Percentiles rank a stretch among this genome's conserved stretches.
Conservation (phyloP, 2,888 invertebrate genomes). For the Phania funesta region DNA sequence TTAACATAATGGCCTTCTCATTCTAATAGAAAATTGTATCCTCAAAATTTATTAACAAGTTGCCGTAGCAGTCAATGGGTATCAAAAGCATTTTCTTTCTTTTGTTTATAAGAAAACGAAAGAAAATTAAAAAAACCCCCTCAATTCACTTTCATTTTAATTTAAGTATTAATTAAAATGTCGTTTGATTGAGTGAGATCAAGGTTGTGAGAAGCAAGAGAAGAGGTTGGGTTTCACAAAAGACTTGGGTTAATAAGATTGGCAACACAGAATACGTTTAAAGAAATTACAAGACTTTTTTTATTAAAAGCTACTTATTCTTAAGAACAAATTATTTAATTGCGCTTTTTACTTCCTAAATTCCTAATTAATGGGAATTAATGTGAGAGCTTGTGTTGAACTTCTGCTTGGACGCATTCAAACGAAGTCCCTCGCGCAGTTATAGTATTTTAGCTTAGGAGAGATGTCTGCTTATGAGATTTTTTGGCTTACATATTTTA, state of each 20-base stretch:
- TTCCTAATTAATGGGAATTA: too few relatives aligned
- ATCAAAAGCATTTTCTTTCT: conserved; percentile 1
- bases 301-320: too few relatives aligned
- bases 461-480: too few relatives aligned
- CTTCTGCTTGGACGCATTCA: too few relatives aligned
- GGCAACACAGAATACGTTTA: background rate
- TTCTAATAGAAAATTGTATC: background rate
- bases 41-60: conserved; percentile 21
- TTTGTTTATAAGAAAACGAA: background rate
- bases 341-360: too few relatives aligned
- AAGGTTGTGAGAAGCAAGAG: background rate
- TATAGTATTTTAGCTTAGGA: too few relatives aligned
- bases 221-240: conserved; percentile 16
- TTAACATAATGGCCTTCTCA: background rate
- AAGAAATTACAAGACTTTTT: background rate
- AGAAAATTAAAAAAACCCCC: background rate
- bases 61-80: conserved; percentile 27
- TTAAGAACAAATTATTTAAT: too few relatives aligned
- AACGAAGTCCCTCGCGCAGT: too few relatives aligned
- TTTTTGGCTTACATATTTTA: too few relatives aligned
- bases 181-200: conserved; percentile 20
- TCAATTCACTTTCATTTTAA: conserved; percentile 29
- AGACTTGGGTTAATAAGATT: background rate
- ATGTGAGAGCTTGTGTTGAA: too few relatives aligned
- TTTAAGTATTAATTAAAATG: conserved; percentile 55